Evolutionary conservation across 2,888 invertebrate genomes (phyloP).

Genomic region (Nymphalis c-album): DNA sequence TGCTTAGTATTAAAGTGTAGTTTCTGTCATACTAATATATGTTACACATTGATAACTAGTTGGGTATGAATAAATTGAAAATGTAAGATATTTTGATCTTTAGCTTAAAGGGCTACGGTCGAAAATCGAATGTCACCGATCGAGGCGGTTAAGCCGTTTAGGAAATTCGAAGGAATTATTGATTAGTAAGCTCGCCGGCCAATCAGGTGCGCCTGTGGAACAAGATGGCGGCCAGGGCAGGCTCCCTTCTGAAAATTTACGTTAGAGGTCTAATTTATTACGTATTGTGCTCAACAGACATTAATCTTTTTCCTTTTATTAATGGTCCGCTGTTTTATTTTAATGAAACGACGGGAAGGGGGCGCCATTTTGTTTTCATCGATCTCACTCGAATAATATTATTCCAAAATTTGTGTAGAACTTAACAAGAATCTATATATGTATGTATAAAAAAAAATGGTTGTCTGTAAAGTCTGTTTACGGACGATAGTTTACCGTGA

Average conservation of each 20-base stretch:
- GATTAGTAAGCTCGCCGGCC: constrained; percentile 68
- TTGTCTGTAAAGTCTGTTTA: too few relatives aligned
- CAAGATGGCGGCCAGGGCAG: constrained; percentile 73
- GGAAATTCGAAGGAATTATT: constrained; percentile 52
- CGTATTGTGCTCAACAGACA: constrained; percentile 73
- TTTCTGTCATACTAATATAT: constrained; percentile 8
- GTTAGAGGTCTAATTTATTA: constrained; percentile 75
- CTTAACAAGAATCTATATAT: too few relatives aligned
- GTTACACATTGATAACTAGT: neutral
- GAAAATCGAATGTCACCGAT: constrained; percentile 9
- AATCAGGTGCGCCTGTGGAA: constrained; percentile 55
- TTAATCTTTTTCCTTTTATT: constrained; percentile 81
- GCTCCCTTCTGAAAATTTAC: constrained; percentile 65
- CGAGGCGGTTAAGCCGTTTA: constrained; percentile 42
- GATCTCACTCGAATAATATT: constrained; percentile 7
- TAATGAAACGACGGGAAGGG: constrained; percentile 68
- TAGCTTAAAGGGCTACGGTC: constrained; percentile 21
- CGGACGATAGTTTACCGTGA: too few relatives aligned
- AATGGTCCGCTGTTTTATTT: constrained; percentile 77
- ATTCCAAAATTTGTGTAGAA: too few relatives aligned
- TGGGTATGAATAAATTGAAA: neutral
- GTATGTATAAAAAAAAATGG: too few relatives aligned
- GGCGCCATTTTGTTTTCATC: constrained; percentile 61
- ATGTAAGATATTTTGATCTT: neutral
- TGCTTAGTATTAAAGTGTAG: neutral